Base-by-base conservation (phyloP, 1,140 invertebrate genomes). In the Drosophila littoralis region DNA sequence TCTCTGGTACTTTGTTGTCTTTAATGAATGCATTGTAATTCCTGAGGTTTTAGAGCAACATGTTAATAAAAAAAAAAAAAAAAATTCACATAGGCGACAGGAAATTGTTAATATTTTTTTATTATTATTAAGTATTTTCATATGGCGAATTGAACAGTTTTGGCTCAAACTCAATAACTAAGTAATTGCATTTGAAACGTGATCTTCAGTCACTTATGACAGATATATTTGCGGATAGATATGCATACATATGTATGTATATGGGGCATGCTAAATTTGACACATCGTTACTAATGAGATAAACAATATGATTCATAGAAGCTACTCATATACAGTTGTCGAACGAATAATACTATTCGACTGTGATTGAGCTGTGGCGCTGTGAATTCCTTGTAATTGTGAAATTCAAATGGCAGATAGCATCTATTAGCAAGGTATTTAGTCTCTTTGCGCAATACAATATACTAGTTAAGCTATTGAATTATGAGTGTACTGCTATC, bases 211-310 rank as follows among this genome's bases (percentile, higher is more conserved):
- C 76, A 66, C 59, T 75, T 69, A 68, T 60, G 50, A 46, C 66
- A 69, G 45, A 68, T 58, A 69, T 58, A 65, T 46, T 73, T 66
- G 40, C 32, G 15, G 32, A 66, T 57, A 66, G 28, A 38, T 40
- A 9, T 38, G 10, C 10, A 22, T 40, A 17, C 22, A n/a, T 12
- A 13, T 38, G 6, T 43, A 32, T 61, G 36, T 32, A 28, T 46
- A 55, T 74, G 50, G 66, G 63, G 40, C 67, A 65, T 59, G 63
- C 38, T 67, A 84, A 70, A 86, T 79, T 88, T 88, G 79, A 85
- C 82, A 85, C 82, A 71, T 88, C 64, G 64, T 88, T 82, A 82
- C 83, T 85, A 85, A 85, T 85, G 77, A 77, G 79, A 69, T 79
- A 88, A 82, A 88, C 75, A 85, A 85, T 66, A 76, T 86, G 83